Base-by-base conservation (phyloP, 2,113 vertebrate genomes). In the Myiopsitta monachus region DNA sequence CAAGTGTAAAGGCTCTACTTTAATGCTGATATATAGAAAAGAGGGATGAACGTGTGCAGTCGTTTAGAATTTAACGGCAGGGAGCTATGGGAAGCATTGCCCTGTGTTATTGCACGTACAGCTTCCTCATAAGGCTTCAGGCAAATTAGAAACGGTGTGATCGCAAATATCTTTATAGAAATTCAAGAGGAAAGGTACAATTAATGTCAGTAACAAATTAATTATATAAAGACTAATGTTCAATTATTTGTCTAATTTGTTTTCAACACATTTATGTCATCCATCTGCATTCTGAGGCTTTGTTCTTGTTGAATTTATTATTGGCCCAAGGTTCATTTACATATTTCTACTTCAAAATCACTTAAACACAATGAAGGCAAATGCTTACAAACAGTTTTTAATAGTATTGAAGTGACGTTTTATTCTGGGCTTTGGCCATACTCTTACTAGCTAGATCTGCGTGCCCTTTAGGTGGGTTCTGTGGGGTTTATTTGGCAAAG, bases 161-260 rank as follows among this genome's bases (percentile, higher is more conserved):
- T 77, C 0, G 14, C 82, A 73, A 88, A 90, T 13, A 68, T 9
- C 85, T 78, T 70, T 30, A 61, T 36, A 38, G 47, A 69, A 82
- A 85, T 91, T 33, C 3, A 6, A 68, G 43, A 74, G 47, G 47
- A 93, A 81, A 93, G 77, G 51, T 94, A 10, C 81, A 96, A 80
- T 89, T 87, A 84, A 73, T 36, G 66, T 62, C 90, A 95, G 49
- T 82, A 94, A 72, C 24, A 62, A 67, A 86, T 87, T 74, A 84
- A 67, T 94, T 77, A 82, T n/a, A 87, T 27, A 70, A 90, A 92
- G 61, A 80, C n/a, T 83, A 64, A 90, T 39, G 47, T 76, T 80
- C 41, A 55, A 27, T 93, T 87, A 91, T 75, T 92, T 94, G 51
- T 68, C 87, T 94, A 63, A 94, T 94, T 94, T 67, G 44, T 72